Percentiles rank a stretch among this genome's conserved stretches.
These are phyloP conservation scores for Tetramorium bicarinatum DNA, from an alignment of 2,888 invertebrate genomes.

Conservation along the genomic window DNA sequence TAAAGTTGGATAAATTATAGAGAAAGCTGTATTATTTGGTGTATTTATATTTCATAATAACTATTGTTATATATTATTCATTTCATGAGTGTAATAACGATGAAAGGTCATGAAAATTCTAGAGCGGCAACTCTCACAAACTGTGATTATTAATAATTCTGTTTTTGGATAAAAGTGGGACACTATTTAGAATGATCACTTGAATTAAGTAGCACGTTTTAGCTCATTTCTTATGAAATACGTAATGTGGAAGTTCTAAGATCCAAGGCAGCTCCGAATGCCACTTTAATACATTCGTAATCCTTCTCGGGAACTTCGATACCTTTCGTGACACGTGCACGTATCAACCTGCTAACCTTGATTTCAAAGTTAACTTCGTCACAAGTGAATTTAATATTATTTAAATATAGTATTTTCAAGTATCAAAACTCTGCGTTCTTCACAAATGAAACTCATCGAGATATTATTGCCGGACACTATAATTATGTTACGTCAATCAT, in stretches of 20 bases:
- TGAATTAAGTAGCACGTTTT: constrained; percentile 9
- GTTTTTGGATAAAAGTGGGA: background rate
- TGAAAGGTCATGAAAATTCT: background rate
- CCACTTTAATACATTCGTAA: constrained; percentile 35
- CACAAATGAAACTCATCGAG: background rate
- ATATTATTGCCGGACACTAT: background rate
- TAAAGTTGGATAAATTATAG: background rate
- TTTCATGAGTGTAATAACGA: background rate
- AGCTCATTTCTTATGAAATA: constrained; percentile 36
- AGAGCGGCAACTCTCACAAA: background rate
- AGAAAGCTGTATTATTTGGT: background rate
- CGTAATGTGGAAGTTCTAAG: constrained; percentile 33
- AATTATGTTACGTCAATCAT: constrained; percentile 6
- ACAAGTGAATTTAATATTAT: background rate
- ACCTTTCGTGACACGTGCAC: constrained; percentile 20
- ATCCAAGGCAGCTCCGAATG: constrained; percentile 1
- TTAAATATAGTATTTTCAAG: background rate
- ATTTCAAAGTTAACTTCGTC: constrained; percentile 23
- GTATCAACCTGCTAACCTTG: constrained; percentile 13
- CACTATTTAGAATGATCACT: background rate
- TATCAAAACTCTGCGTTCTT: background rate
- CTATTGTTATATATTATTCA: background rate
- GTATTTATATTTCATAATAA: background rate
- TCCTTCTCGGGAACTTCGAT: constrained; percentile 12
- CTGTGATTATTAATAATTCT: background rate